Evolutionary conservation across 2,888 invertebrate species (phyloP), one percentile per base, ranked within the genome.

Genomic region (Synanthedon myopaeformis): DNA sequence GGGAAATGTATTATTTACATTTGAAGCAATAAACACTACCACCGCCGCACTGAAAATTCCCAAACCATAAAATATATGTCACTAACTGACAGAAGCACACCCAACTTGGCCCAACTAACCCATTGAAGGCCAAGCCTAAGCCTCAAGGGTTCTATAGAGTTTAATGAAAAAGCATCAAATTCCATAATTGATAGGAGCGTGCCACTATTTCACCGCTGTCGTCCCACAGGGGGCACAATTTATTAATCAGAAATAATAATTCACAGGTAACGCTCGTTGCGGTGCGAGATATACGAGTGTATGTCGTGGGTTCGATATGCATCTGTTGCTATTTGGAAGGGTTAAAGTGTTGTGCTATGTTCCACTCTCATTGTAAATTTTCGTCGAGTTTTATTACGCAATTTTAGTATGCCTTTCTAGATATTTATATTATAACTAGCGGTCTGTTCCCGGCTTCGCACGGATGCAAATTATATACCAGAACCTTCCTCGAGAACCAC

Each of bases 161-260:
- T 76, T 84, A 84, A 85, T 84, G 85, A 82, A 85, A 84, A 77
- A 78, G 72, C 84, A 83, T 85, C 84, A 83, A 84, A 84, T 83
- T 76, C 72, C 79, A 72, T 83, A 85, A 86, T 82, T 82, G 83
- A 83, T 73, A 68, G 69, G 69, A 66, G 69, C 70, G 74, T 76
- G 79, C 65, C 72, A 63, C 60, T 60, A 67, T 64, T 70, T 67
- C 75, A 74, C 74, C 13, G 67, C 64, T 55, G n/a, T 53, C 35
- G 64, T 72, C 84, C 71, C 74, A 51, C 51, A 79, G 79, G 86
- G 76, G 73, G 60, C 67, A 78, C 83, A 84, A 83, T 85, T 84
- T 86, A 86, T 86, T 87, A 87, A 87, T 87, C 87, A 87, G 82
- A 86, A 86, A 86, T 86, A 85, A 87, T 87, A 87, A 84, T 84